phyloP scores from a whole-genome alignment of 2,797 vertebrate genomes.

The Dendrocincla fuliginosa region DNA sequence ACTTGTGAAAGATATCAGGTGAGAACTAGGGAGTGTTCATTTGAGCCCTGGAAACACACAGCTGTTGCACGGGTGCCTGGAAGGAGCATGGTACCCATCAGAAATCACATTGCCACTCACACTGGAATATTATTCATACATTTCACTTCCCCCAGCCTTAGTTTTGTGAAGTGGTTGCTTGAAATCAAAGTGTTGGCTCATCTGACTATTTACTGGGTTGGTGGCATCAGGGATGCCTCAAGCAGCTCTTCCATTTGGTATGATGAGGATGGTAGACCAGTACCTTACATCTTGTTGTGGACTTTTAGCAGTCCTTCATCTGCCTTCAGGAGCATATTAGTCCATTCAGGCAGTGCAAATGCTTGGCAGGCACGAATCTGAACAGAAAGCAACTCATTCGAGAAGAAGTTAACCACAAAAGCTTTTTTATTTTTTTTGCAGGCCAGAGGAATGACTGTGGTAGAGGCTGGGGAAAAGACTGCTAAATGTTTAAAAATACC shows the following conservation, averaged over 20 bases:
- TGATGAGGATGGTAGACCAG: neutral
- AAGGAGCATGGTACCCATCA: neutral
- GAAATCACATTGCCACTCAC: neutral
- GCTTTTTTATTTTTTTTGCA: neutral
- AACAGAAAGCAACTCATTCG: neutral
- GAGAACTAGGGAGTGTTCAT: neutral
- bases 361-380: neutral
- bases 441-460: neutral
- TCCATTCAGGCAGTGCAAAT: neutral
- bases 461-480: neutral
- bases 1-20: neutral
- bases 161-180: neutral
- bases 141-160: neutral
- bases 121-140: neutral
- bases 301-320: neutral
- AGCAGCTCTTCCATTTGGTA: neutral
- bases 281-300: neutral
- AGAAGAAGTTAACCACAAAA: conserved; percentile 2
- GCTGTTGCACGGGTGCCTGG: neutral
- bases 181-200: neutral
- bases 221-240: neutral
- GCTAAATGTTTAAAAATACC: conserved; percentile 54
- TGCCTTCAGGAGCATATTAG: neutral
- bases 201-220: neutral
- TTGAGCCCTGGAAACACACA: neutral